These are phyloP conservation scores for Hemistola chrysoprasaria DNA, from an alignment of 2,888 invertebrate genomes.

Conservation along the genomic window DNA sequence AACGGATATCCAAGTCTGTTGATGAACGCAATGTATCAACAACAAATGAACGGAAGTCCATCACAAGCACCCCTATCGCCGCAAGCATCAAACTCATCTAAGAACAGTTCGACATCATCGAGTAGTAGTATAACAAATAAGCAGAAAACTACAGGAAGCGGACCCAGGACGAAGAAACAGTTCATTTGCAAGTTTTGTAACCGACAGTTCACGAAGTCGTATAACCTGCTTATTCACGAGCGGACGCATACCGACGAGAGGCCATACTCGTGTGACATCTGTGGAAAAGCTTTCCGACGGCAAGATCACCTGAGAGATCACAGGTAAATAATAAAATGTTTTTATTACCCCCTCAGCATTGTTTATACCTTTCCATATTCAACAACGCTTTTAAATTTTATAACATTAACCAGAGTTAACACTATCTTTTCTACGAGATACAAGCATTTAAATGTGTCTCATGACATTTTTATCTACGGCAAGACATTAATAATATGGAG, in stretches of 20 bases:
- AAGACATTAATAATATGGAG: conserved; percentile 25
- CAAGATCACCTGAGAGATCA: conserved; percentile 98
- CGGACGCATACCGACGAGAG: conserved; percentile 98
- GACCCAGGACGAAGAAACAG: conserved; percentile 96
- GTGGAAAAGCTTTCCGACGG: conserved; percentile 97
- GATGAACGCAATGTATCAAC: conserved; percentile 86
- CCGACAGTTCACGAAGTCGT: conserved; percentile 98
- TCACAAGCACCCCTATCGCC: conserved; percentile 72
- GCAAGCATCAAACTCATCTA: conserved; percentile 69
- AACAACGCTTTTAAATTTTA: conserved; percentile 17
- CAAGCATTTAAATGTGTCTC: conserved; percentile 20
- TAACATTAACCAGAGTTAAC: conserved; percentile 12
- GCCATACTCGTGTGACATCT: conserved; percentile 98
- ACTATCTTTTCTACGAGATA: conserved; percentile 16
- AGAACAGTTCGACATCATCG: conserved; percentile 72
- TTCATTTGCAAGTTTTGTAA: conserved; percentile 99
- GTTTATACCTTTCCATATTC: conserved; percentile 15
- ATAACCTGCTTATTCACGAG: conserved; percentile 98
- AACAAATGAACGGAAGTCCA: conserved; percentile 75
- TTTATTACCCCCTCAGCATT: conserved; percentile 17
- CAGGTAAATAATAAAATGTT: conserved; percentile 83
- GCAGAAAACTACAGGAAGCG: conserved; percentile 77
- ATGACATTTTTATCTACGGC: conserved; percentile 29
- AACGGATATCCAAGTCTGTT: conserved; percentile 87
- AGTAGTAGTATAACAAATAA: conserved; percentile 73